Evolutionary conservation across 2,113 vertebrate species (phyloP).

Genomic region (Microcebus jonahi): DNA sequence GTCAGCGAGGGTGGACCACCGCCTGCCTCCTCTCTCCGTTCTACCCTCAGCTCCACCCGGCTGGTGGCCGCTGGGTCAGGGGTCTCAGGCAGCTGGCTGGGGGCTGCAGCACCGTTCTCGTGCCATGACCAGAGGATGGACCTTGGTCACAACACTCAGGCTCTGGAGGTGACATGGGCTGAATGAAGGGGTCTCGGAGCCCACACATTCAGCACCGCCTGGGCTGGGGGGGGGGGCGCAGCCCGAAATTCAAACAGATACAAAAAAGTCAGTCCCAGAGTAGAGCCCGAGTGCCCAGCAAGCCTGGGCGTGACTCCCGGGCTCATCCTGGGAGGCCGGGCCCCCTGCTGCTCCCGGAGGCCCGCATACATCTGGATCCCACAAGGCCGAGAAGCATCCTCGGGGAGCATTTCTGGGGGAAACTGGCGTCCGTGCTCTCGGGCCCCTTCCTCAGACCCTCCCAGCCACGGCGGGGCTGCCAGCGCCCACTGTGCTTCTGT

Average conservation of each 20-base stretch:
- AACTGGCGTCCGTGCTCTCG: not conserved
- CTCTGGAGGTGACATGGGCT: not conserved
- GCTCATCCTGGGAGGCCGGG: not conserved
- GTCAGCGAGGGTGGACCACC: fast-evolving
- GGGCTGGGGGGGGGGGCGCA: fast-evolving
- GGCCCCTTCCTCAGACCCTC: not conserved
- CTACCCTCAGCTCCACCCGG: not conserved
- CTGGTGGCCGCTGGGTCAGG: not conserved
- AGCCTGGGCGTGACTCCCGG: fast-evolving
- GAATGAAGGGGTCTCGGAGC: not conserved
- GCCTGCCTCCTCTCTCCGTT: not conserved
- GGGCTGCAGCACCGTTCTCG: not conserved
- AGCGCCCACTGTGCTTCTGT: fast-evolving
- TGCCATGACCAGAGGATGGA: not conserved
- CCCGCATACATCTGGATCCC: not conserved
- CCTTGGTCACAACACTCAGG: not conserved
- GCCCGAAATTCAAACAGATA: not conserved
- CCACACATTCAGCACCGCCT: fast-evolving
- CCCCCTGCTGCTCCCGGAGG: not conserved
- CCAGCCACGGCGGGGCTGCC: fast-evolving
- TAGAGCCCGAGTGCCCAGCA: fast-evolving
- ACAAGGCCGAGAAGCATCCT: not conserved
- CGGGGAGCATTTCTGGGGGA: not conserved
- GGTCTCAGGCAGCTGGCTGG: not conserved
- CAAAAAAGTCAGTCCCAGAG: too few relatives aligned